Evolutionary conservation across 1,140 invertebrate species (phyloP).

Genomic region (Drosophila parvula): DNA sequence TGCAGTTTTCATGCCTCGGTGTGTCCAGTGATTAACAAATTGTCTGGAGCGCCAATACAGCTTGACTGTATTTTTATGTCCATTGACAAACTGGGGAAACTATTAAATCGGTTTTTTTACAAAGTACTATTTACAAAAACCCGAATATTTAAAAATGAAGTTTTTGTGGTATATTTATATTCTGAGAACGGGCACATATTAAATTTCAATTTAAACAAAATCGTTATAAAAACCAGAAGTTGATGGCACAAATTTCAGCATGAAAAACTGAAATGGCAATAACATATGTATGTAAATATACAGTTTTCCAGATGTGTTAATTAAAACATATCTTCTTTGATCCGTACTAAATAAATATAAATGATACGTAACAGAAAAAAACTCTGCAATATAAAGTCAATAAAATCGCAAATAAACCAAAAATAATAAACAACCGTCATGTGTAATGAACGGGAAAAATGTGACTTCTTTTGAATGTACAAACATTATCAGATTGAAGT

Average conservation of each 20-base stretch:
- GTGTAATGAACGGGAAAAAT: background rate
- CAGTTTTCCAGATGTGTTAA: no score
- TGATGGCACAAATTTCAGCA: background rate
- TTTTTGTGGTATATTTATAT: background rate
- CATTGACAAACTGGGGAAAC: background rate
- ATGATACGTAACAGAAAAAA: background rate
- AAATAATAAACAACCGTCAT: background rate
- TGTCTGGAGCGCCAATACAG: slow-evolving; percentile 3
- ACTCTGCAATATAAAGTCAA: no score
- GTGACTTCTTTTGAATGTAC: background rate
- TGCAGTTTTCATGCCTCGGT: slow-evolving; percentile 10
- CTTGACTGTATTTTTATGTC: slow-evolving; percentile 21
- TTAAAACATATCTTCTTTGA: background rate
- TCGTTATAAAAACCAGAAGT: no score
- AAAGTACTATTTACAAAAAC: background rate
- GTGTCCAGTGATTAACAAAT: slow-evolving; percentile 23
- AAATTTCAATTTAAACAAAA: no score
- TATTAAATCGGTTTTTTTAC: background rate
- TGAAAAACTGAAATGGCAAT: background rate
- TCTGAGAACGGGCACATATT: no score
- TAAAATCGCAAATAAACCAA: background rate
- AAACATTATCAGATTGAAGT: no score
- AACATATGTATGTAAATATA: no score
- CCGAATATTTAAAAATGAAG: background rate
- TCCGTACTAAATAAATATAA: background rate